Conservation (phyloP, 1,140 invertebrate species). For the Leguminivora glycinivorella region DNA sequence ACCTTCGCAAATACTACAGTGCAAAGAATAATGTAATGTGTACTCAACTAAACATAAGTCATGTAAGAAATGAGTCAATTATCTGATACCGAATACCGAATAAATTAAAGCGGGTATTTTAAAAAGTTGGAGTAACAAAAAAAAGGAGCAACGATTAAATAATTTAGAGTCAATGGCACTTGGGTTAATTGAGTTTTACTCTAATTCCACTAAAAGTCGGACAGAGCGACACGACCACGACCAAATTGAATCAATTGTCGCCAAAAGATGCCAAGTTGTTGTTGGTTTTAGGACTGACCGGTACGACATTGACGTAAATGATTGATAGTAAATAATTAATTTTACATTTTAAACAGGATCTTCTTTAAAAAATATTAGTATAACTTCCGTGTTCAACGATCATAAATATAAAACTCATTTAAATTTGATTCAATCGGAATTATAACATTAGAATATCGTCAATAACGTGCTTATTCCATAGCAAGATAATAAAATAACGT, state of each 20-base stretch:
- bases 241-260: slow-evolving; percentile 8
- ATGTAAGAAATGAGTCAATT: neutral
- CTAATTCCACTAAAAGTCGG: slow-evolving; percentile 12
- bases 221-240: slow-evolving; percentile 4
- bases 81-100: neutral
- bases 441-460: neutral
- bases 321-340: neutral
- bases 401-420: neutral
- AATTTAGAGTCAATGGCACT: neutral
- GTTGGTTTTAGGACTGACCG: neutral
- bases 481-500: neutral
- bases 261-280: slow-evolving; percentile 11
- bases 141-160: neutral
- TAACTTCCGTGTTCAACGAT: neutral
- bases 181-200: neutral
- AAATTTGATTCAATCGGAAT: neutral
- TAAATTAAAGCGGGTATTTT: neutral
- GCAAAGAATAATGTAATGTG: neutral
- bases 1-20: slow-evolving; percentile 12
- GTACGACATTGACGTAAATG: slow-evolving; percentile 2
- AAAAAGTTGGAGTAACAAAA: neutral
- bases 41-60: neutral
- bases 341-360: slow-evolving; percentile 2
- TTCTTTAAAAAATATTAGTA: neutral
- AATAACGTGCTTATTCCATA: neutral